phyloP scores from a whole-genome alignment of 2,888 invertebrate genomes.

The Apotomis capreana region DNA sequence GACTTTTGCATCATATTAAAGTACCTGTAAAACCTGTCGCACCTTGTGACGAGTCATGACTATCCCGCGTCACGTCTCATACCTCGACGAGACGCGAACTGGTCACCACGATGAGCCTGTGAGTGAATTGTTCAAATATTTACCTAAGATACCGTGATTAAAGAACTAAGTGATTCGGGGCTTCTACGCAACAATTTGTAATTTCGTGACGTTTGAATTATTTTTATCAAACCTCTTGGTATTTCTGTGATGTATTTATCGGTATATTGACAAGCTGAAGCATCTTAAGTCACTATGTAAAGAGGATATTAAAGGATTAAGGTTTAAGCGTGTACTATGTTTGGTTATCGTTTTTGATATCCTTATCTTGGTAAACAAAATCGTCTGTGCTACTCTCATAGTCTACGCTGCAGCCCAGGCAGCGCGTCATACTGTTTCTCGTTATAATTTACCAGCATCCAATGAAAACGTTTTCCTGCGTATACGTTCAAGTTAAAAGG shows the following conservation, averaged over 20 bases:
- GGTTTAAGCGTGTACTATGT: slow-evolving; percentile 45
- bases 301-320: slow-evolving; percentile 65
- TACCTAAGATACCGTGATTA: not conserved
- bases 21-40: slow-evolving; percentile 7
- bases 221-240: slow-evolving; percentile 3
- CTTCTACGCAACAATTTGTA: not conserved
- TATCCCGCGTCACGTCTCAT: slow-evolving; percentile 35
- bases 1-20: slow-evolving; percentile 21
- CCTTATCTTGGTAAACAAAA: slow-evolving; percentile 52
- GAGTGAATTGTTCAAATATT: slow-evolving; percentile 30
- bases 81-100: slow-evolving; percentile 24
- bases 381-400: slow-evolving; percentile 50
- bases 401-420: slow-evolving; percentile 5
- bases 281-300: slow-evolving; percentile 53
- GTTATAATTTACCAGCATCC: slow-evolving; percentile 30
- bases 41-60: slow-evolving; percentile 23
- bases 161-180: not conserved
- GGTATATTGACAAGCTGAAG: slow-evolving; percentile 55
- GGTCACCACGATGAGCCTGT: slow-evolving; percentile 31
- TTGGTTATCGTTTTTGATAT: slow-evolving; percentile 42
- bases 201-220: slow-evolving; percentile 1
- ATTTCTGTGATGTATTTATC: slow-evolving; percentile 46
- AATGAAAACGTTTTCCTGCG: slow-evolving; percentile 32
- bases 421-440: slow-evolving; percentile 22
- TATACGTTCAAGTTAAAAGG: slow-evolving; percentile 40